Evolutionary conservation across 2,113 vertebrate genomes (phyloP), one percentile per base, ranked within the genome.

Genomic region (Oceanodroma tethys): DNA sequence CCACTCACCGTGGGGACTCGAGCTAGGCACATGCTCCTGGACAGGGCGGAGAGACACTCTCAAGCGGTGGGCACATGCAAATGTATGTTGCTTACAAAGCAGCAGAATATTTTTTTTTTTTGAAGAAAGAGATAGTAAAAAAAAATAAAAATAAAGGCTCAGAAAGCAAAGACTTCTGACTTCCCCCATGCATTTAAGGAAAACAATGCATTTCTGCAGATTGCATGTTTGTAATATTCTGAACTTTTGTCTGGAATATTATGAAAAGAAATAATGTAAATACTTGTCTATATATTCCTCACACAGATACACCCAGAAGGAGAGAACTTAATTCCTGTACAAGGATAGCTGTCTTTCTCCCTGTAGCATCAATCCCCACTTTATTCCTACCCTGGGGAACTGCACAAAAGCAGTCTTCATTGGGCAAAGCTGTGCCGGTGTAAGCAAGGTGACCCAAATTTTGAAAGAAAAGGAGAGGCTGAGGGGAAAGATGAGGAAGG

Each of bases 1-100:
- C 91, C 96, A 96, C 90, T 96, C 95, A 48, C 95, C 29, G 29
- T 93, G 81, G 95, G 89, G 92, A 95, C 88, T 90, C 53, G 11
- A 90, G 93, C 67, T 11, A 25, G 92, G 80, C 84, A 93, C 93
- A 86, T 92, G 87, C 85, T 96, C 63, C 92, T 90, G 19, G 88
- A 81, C 88, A 80, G 91, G 73, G 74, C 87, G 86, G 63, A 93
- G 65, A 95, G 53, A 71, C 63, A 7, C 56, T 67, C 66, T 20
- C 62, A 22, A 85, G 80, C 9, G 6, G 38, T 74, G 73, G 78
- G 74, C 60, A 81, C 50, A 11, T 40, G 68, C 16, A 71, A 88
- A 90, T 72, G 63, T 38, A 13, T 18, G 45, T 70, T 60, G 62
- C 73, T 78, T 93, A 84, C 81, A 89, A 52, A 82, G 76, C 86